Percentiles rank a stretch among this genome's conserved stretches.
Conservation (phyloP, 2,797 vertebrate genomes). For the Gephyroberyx darwinii region DNA sequence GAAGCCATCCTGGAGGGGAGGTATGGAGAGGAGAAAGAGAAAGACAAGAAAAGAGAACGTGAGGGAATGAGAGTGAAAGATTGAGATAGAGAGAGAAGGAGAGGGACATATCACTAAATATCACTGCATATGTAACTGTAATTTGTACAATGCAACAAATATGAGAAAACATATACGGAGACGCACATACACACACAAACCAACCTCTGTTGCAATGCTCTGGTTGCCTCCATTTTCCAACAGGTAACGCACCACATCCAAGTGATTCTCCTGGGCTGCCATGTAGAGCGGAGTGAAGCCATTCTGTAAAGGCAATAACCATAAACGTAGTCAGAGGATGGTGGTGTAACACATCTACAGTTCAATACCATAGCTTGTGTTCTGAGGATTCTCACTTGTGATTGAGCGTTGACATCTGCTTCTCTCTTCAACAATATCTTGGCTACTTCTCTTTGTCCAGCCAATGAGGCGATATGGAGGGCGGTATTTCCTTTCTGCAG, state of each 20-base stretch:
- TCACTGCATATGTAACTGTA: background rate
- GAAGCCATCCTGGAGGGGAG: conserved; percentile 87
- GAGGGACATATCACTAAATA: background rate
- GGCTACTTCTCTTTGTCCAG: conserved; percentile 93
- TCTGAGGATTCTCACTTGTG: conserved; percentile 83
- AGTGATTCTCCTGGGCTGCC: conserved; percentile 97
- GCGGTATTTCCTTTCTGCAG: conserved; percentile 97
- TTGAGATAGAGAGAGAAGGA: background rate
- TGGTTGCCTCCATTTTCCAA: conserved; percentile 97
- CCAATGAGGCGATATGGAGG: conserved; percentile 96
- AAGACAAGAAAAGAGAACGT: background rate
- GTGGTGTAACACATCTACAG: background rate
- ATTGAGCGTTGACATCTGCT: conserved; percentile 94
- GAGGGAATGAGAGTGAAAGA: background rate
- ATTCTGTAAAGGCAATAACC: conserved; percentile 83
- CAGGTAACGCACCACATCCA: conserved; percentile 94
- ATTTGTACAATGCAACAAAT: background rate
- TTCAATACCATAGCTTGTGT: background rate
- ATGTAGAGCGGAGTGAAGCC: conserved; percentile 98
- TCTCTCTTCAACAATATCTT: conserved; percentile 92
- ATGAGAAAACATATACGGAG: background rate
- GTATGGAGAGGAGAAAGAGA: background rate
- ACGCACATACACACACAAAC: conserved; percentile 9
- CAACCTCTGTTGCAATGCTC: conserved; percentile 97
- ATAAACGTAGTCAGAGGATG: background rate